Percentiles rank a stretch among this genome's conserved stretches.
These are phyloP conservation scores for Eupithecia inturbata DNA, from an alignment of 2,888 invertebrate species.

Conservation along the genomic window DNA sequence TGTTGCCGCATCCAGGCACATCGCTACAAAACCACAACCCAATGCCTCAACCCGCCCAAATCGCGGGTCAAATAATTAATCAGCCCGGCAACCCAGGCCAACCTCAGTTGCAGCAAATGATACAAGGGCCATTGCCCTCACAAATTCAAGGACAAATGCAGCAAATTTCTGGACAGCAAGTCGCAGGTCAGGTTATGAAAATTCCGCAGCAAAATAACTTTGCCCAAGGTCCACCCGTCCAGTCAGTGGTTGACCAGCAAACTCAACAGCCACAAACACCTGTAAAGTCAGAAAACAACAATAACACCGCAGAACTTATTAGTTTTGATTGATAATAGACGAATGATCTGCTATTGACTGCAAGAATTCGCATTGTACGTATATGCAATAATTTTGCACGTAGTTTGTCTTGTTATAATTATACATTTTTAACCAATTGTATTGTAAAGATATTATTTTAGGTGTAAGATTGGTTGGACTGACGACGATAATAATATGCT, in stretches of 20 bases:
- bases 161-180: conserved; percentile 35
- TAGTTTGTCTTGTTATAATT: conserved; percentile 36
- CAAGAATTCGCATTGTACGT: conserved; percentile 42
- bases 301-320: conserved; percentile 90
- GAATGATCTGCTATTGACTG: conserved; percentile 61
- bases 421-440: conserved; percentile 47
- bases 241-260: conserved; percentile 42
- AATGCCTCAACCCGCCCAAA: conserved; percentile 50
- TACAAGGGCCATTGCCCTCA: conserved; percentile 47
- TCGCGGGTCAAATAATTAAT: conserved; percentile 37
- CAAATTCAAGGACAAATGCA: conserved; percentile 48
- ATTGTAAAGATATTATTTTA: conserved; percentile 47
- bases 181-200: conserved; percentile 50
- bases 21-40: conserved; percentile 47
- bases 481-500: conserved; percentile 10
- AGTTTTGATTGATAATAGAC: conserved; percentile 87
- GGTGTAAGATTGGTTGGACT: conserved; percentile 26
- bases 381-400: conserved; percentile 36
- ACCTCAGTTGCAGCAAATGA: conserved; percentile 35
- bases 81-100: conserved; percentile 44
- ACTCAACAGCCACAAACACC: conserved; percentile 62
- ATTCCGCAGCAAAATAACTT: conserved; percentile 43
- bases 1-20: conserved; percentile 54
- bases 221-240: conserved; percentile 27
- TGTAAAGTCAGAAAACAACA: conserved; percentile 73